Evolutionary conservation across 64 coral and sea anemone genomes (phyloP).

Genomic region (Stylophora pistillata): DNA sequence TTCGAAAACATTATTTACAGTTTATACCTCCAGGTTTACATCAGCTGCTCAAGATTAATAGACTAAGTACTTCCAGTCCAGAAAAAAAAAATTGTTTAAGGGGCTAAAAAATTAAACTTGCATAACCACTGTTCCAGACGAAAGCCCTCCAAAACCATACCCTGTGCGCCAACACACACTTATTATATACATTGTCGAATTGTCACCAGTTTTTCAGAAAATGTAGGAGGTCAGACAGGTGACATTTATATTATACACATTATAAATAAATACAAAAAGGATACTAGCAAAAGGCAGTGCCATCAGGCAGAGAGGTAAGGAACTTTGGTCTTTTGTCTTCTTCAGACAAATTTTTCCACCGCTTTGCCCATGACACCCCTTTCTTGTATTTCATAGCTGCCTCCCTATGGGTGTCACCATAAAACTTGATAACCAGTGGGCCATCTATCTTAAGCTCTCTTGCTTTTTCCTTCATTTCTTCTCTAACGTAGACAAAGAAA

Average conservation of each 20-base stretch:
- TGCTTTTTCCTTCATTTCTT: constrained; percentile 75
- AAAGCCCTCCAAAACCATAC: too few species aligned
- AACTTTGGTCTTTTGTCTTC: constrained; percentile 83
- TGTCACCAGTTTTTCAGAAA: not conserved
- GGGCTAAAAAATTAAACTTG: too few species aligned
- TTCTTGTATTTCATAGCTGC: constrained; percentile 92
- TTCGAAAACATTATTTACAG: too few species aligned
- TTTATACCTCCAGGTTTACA: too few species aligned
- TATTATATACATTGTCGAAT: too few species aligned
- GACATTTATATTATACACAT: not conserved
- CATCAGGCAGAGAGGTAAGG: constrained; percentile 76
- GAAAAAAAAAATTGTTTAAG: too few species aligned
- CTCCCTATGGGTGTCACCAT: constrained; percentile 80
- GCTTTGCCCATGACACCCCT: constrained; percentile 87
- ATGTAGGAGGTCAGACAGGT: too few species aligned
- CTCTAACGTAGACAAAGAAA: constrained; percentile 17
- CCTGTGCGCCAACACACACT: too few species aligned
- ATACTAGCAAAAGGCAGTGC: constrained; percentile 90
- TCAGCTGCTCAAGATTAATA: too few species aligned
- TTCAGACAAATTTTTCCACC: constrained; percentile 82
- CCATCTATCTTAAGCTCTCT: constrained; percentile 77
- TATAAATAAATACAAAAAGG: constrained; percentile 14
- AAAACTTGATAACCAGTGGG: constrained; percentile 68
- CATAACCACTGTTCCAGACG: too few species aligned
- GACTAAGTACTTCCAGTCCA: too few species aligned